Evolutionary conservation across 1,140 invertebrate species (phyloP), one percentile per base, ranked within the genome.

Genomic region (Zaprionus ornatus): DNA sequence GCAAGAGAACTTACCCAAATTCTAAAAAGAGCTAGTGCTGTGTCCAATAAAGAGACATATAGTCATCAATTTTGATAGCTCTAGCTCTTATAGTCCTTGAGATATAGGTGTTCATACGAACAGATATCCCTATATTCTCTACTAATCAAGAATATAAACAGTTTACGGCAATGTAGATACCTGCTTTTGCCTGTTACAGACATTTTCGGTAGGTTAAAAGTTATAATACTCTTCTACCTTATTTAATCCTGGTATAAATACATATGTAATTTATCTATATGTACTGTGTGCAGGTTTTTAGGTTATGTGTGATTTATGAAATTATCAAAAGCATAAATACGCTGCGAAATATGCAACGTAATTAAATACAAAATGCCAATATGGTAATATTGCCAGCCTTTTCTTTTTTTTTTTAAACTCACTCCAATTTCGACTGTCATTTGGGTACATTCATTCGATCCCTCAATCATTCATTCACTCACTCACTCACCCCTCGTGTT

Each of bases 321-420:
- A 63, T 74, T 59, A 69, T 70, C 54, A 71, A 45, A 69, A 71
- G 61, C 42, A 71, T 71, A 65, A 70, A 70, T 70, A 40, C 32
- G 59, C 45, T 32, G 23, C 42, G 42, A 74, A 75, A 75, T 75
- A 59, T 63, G 66, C 60, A 27, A 6, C 15, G 61, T 71, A 75
- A 75, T 75, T 71, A 59, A 63, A 71, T 75, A 68, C 61, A 75
- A 71, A 75, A 75, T 75, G 52, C 57, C 73, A 69, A 63, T 57
- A 45, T 29, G n/a, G n/a, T 27, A 23, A 56, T 68, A 48, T 59
- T 61, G 29, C 9, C 12, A 48, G 42, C 17, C 35, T 66, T 67
- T 59, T 60, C 42, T 57, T 23, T 67, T 65, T 73, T 54, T 42
- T 23, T 23, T 48, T n/a, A 17, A 45, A 21, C 37, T 40, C 29